phyloP scores from a whole-genome alignment of 2,888 invertebrate genomes.

The Metallyticus violacea region DNA sequence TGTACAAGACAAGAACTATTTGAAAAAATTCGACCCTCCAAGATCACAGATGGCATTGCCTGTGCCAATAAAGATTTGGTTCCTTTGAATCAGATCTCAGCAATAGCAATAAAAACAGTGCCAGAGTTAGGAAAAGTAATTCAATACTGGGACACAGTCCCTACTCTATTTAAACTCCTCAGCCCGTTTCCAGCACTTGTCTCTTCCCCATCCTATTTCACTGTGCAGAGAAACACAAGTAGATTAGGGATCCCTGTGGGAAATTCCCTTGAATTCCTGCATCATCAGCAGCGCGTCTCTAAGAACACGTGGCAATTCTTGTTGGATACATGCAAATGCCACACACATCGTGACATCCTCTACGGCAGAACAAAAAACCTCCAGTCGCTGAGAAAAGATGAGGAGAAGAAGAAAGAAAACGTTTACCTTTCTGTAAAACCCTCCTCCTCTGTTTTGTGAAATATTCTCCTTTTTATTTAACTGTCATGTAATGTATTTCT shows the following conservation, averaged over 20 bases:
- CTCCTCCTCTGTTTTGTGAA: too few species aligned
- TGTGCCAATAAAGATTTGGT: neutral
- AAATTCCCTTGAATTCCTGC: slow-evolving; percentile 13
- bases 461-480: too few species aligned
- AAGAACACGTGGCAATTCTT: neutral
- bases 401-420: too few species aligned
- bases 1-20: neutral
- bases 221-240: neutral
- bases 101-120: neutral
- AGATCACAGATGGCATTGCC: neutral
- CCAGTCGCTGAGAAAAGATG: too few species aligned
- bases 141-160: neutral
- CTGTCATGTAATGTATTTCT: too few species aligned
- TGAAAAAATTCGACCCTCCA: neutral
- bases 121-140: neutral
- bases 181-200: neutral
- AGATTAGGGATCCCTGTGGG: slow-evolving; percentile 19
- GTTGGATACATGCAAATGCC: neutral
- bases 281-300: slow-evolving; percentile 3
- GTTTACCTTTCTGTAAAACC: too few species aligned
- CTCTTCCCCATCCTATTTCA: neutral
- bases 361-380: neutral
- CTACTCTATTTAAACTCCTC: neutral
- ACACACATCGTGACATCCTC: neutral
- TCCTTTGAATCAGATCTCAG: neutral